These are phyloP conservation scores for Ptiloglossa arizonensis DNA, from an alignment of 1,140 invertebrate genomes.

Conservation along the genomic window DNA sequence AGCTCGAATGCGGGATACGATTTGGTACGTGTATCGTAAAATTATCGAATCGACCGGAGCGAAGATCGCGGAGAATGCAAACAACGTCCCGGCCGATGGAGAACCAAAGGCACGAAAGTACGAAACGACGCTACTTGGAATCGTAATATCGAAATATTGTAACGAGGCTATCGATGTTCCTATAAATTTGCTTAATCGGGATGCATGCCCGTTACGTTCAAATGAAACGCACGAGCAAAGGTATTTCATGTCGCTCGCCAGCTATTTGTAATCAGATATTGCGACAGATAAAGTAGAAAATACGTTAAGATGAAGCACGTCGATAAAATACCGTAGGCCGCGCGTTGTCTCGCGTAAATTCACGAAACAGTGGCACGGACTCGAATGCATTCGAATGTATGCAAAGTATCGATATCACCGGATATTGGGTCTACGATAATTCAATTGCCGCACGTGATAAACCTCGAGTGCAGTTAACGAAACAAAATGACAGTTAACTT, in stretches of 20 bases:
- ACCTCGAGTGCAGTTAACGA: neutral
- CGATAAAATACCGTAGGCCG: neutral
- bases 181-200: slow-evolving; percentile 40
- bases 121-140: neutral
- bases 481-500: slow-evolving; percentile 12
- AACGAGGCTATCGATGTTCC: slow-evolving; percentile 24
- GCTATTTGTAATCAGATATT: slow-evolving; percentile 18
- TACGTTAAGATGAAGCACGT: slow-evolving; percentile 1
- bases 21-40: too few species aligned
- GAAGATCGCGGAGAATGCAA: too few species aligned
- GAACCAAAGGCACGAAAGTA: slow-evolving; percentile 1
- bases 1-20: too few species aligned
- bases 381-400: slow-evolving; percentile 1
- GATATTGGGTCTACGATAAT: slow-evolving; percentile 21
- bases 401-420: slow-evolving; percentile 14
- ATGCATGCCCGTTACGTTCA: neutral
- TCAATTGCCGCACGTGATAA: slow-evolving; percentile 16
- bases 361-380: neutral
- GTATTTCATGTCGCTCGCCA: neutral
- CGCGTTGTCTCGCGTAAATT: slow-evolving; percentile 14
- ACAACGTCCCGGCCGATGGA: too few species aligned
- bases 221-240: neutral
- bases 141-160: slow-evolving; percentile 19
- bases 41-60: too few species aligned
- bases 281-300: slow-evolving; percentile 4